Base-by-base conservation (phyloP, 2,888 invertebrate genomes). In the Gandaritis pyraliata region DNA sequence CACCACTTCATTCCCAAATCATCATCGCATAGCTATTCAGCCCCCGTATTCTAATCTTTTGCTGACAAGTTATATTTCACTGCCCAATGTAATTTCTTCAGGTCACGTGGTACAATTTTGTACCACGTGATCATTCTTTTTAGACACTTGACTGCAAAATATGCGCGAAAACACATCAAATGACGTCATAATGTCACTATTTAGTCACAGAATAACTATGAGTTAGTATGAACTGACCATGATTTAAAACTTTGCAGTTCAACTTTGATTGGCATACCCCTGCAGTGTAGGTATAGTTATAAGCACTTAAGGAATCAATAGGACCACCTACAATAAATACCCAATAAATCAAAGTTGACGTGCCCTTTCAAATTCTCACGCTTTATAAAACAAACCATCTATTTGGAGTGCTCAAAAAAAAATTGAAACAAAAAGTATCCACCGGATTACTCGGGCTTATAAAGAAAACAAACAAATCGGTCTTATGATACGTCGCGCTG, bases 281-380 rank as follows among this genome's bases (percentile, higher is more conserved):
- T n/a, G n/a, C n/a, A n/a, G n/a, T n/a, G n/a, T n/a, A 30, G 18
- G 46, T 10, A 47, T 55, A 54, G n/a, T 53, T 45, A 48, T 39
- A 39, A 70, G 15, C 55, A 53, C 61, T 58, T 59, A 56, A 43
- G n/a, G 45, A 56, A 48, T 63, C 51, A 59, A 56, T 61, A n/a
- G 23, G 65, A 61, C 65, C 65, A 64, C 66, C 65, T 45, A 59
- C 49, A 63, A 50, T 45, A 60, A 62, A 49, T 61, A 61, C 12
- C 64, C 51, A 46, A 68, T 78, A 73, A 76, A 69, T 73, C 74
- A 76, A 72, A 71, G 77, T 75, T 78, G 83, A 83, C 85, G 81
- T 80, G 79, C 80, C 79, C 77, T 77, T 80, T 80, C 75, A 78
- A 82, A 83, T 85, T 89, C 88, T 87, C 88, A 88, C 87, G 87